These are phyloP conservation scores for Nomada goodeniana DNA, from an alignment of 2,888 invertebrate species.

Conservation along the genomic window DNA sequence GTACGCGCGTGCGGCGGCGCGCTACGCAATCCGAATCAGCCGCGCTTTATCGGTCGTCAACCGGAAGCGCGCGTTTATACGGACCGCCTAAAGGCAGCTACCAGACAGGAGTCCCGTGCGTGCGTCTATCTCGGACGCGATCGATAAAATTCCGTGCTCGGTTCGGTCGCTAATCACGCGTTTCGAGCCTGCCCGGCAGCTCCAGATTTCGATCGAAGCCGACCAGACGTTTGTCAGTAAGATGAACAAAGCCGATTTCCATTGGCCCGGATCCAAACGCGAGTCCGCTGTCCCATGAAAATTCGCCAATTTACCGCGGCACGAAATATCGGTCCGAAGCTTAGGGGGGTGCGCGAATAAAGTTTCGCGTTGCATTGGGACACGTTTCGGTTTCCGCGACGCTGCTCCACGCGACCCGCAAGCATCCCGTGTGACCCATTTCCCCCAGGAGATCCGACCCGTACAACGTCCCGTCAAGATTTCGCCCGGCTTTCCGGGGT, in stretches of 20 bases:
- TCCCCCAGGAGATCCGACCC: not conserved
- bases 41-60: constrained; percentile 72
- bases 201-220: constrained; percentile 32
- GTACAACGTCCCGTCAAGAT: not conserved
- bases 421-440: not conserved
- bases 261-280: constrained; percentile 26
- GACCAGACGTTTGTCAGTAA: not conserved
- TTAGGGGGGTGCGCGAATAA: no score
- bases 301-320: not conserved
- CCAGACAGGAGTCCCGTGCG: constrained; percentile 34
- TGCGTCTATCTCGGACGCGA: constrained; percentile 46
- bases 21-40: constrained; percentile 73
- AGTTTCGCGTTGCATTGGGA: not conserved
- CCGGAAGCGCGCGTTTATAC: constrained; percentile 73
- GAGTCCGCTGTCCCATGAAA: constrained; percentile 15
- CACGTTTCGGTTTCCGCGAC: not conserved
- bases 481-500: not conserved
- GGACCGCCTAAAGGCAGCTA: constrained; percentile 58
- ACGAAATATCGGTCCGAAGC: not conserved
- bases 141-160: constrained; percentile 73
- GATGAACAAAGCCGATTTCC: constrained; percentile 33
- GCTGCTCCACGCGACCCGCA: no score
- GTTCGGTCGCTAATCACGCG: constrained; percentile 42
- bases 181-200: constrained; percentile 34
- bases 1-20: constrained; percentile 67